Conservation (phyloP, 2,888 invertebrate genomes). For the Xylocampa areola region DNA sequence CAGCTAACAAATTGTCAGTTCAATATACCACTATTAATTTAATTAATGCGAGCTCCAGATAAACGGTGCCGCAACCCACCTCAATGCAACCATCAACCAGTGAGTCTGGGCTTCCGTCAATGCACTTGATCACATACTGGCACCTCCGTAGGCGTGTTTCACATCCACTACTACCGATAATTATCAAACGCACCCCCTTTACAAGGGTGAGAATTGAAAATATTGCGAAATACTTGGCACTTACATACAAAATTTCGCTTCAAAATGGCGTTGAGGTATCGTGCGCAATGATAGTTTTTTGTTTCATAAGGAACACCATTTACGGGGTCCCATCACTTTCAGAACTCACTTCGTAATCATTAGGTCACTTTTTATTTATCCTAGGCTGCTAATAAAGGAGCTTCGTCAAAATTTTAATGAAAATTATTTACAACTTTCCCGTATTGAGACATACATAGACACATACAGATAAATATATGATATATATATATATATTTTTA, state of each 20-base stretch:
- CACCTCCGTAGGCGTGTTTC: constrained; percentile 62
- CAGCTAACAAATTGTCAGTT: constrained; percentile 59
- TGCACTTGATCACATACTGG: constrained; percentile 64
- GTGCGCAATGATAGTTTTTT: constrained; percentile 90
- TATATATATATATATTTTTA: constrained; percentile 15
- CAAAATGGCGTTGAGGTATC: constrained; percentile 90
- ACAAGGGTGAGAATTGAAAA: constrained; percentile 76
- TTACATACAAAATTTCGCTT: constrained; percentile 90
- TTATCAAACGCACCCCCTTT: constrained; percentile 67
- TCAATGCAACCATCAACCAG: constrained; percentile 79
- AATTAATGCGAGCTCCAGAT: constrained; percentile 82
- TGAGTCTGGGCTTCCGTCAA: constrained; percentile 68
- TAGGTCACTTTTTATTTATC: constrained; percentile 74
- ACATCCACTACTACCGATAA: constrained; percentile 70
- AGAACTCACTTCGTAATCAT: constrained; percentile 75
- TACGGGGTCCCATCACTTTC: constrained; percentile 79
- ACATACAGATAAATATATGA: constrained; percentile 58
- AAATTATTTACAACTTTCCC: constrained; percentile 89
- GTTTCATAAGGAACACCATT: constrained; percentile 84
- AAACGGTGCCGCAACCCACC: constrained; percentile 82
- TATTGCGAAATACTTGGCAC: constrained; percentile 90
- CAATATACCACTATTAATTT: constrained; percentile 74
- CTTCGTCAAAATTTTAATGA: constrained; percentile 73
- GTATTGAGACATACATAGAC: constrained; percentile 73
- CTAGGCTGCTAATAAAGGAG: constrained; percentile 64